phyloP scores from a whole-genome alignment of 2,888 invertebrate genomes.

The Podabrus alpinus region DNA sequence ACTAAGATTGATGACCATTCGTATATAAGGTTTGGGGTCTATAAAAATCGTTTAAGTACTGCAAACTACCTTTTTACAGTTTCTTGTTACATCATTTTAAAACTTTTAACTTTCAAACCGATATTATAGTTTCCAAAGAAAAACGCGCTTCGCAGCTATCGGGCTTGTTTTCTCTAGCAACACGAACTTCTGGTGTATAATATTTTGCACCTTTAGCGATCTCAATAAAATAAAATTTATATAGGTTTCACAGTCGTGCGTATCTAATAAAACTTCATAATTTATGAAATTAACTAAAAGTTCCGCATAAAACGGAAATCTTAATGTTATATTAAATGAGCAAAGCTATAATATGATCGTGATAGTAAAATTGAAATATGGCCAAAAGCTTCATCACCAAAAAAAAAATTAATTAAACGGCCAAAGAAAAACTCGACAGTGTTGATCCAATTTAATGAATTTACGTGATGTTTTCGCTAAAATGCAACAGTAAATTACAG shows the following conservation, averaged over 20 bases:
- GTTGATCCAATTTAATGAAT: neutral
- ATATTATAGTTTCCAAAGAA: neutral
- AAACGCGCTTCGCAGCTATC: neutral
- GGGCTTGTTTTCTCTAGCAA: neutral
- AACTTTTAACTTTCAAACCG: neutral
- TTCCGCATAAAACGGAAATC: neutral
- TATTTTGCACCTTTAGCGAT: neutral
- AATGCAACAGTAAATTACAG: neutral
- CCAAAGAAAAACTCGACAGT: neutral
- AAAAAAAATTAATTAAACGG: neutral
- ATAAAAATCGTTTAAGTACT: neutral
- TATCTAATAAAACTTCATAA: neutral
- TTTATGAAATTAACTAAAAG: neutral
- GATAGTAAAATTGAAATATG: neutral
- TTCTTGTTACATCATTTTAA: neutral
- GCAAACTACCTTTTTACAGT: neutral
- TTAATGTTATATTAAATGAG: neutral
- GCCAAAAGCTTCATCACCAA: neutral
- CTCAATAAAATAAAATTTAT: neutral
- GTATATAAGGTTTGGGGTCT: neutral
- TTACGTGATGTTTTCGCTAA: neutral
- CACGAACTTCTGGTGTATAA: neutral
- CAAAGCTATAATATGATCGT: neutral
- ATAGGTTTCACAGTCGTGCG: neutral
- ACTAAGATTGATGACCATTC: neutral